Percentiles rank a stretch among this genome's conserved stretches.
Evolutionary conservation across 1,140 invertebrate genomes (phyloP).

Genomic region (Tetragnatha versicolor): DNA sequence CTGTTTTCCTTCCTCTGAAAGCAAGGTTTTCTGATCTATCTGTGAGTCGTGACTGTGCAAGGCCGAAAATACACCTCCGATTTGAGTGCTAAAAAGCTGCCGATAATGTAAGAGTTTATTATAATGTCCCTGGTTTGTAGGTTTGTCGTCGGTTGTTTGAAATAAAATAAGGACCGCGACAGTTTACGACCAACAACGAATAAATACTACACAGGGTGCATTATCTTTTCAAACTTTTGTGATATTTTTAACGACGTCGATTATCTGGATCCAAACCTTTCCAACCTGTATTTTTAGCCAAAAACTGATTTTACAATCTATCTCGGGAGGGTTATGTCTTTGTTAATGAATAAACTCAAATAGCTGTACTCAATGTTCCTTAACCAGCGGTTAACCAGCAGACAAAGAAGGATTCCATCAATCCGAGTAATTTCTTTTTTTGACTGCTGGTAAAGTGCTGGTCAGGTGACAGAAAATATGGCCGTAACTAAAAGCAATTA

Average conservation of each 20-base stretch:
- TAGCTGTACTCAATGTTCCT: background rate
- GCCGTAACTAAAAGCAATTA: background rate
- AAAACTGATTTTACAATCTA: too few species aligned
- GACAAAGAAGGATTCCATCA: background rate
- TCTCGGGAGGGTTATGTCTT: too few species aligned
- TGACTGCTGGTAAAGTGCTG: background rate
- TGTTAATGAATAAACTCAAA: background rate
- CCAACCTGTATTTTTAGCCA: too few species aligned
- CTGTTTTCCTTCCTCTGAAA: background rate
- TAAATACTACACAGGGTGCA: too few species aligned
- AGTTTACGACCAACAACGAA: too few species aligned
- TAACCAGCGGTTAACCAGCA: background rate
- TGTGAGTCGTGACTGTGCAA: constrained; percentile 24
- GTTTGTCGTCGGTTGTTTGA: too few species aligned
- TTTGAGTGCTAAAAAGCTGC: background rate
- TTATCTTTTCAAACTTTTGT: too few species aligned
- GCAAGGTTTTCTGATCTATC: background rate
- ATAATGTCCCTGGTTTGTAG: background rate
- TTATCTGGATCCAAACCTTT: too few species aligned
- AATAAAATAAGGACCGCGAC: too few species aligned
- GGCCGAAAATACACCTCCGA: background rate
- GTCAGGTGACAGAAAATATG: background rate
- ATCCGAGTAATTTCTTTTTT: background rate
- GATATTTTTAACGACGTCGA: too few species aligned
- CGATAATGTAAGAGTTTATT: background rate